Conservation (phyloP, 1,140 invertebrate genomes). For the Zaprionus gabonicus region DNA sequence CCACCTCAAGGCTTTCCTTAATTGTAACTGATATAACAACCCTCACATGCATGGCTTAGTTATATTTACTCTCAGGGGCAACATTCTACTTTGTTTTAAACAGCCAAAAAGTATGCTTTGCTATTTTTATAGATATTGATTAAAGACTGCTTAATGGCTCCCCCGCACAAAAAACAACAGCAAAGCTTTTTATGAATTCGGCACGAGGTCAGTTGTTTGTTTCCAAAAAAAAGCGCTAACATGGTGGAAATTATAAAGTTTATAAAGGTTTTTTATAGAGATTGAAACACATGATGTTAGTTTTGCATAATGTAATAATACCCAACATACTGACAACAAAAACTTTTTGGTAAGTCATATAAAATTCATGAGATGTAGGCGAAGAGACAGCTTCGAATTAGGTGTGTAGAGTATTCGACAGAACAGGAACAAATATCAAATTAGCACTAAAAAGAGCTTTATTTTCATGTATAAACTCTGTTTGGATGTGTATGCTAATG, state of each 20-base stretch:
- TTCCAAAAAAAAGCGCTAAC: not conserved
- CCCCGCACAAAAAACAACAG: not conserved
- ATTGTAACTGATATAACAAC: not conserved
- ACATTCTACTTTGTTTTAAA: not conserved
- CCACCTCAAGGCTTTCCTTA: not conserved
- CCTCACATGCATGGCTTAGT: not conserved
- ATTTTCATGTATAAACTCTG: not conserved
- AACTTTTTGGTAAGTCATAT: no score
- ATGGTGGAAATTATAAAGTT: not conserved
- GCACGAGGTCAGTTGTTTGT: not conserved
- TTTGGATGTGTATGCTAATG: not conserved
- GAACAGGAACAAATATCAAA: not conserved
- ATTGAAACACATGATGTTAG: no score
- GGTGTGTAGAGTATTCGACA: not conserved
- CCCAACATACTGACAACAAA: no score
- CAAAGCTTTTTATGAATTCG: not conserved
- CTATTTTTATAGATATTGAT: constrained; percentile 3
- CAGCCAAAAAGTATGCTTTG: not conserved
- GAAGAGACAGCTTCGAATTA: not conserved
- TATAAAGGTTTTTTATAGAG: no score
- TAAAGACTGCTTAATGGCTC: not conserved
- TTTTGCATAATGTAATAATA: no score
- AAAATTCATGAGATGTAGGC: no score
- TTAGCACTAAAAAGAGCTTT: not conserved
- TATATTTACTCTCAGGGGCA: not conserved